These are phyloP conservation scores for Ectobius pallidus DNA, from an alignment of 2,888 invertebrate species.

Conservation along the genomic window DNA sequence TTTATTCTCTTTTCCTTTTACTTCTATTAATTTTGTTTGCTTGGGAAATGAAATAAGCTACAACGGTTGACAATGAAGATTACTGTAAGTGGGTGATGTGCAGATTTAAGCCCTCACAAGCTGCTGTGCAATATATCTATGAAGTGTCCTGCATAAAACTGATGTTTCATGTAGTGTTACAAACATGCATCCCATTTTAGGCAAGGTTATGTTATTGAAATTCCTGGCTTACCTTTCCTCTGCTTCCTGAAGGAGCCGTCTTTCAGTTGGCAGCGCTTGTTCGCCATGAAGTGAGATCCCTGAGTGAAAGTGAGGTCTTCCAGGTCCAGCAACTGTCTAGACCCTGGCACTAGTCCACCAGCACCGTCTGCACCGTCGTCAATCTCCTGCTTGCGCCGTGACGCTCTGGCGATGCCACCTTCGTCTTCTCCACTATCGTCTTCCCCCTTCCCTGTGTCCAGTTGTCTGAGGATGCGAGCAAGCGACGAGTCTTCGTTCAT, in stretches of 20 bases:
- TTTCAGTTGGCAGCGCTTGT: constrained; percentile 95
- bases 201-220: too few species aligned
- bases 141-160: too few species aligned
- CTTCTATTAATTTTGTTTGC: too few species aligned
- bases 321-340: constrained; percentile 80
- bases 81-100: too few species aligned
- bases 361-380: constrained; percentile 57
- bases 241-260: constrained; percentile 97
- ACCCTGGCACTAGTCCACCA: constrained; percentile 65
- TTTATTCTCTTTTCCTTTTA: too few species aligned
- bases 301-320: constrained; percentile 93
- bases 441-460: constrained; percentile 88
- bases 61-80: too few species aligned
- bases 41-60: too few species aligned
- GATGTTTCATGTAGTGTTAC: too few species aligned
- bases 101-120: too few species aligned
- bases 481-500: constrained; percentile 87
- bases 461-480: constrained; percentile 81
- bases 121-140: too few species aligned
- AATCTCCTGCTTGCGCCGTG: constrained; percentile 48
- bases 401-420: constrained; percentile 45
- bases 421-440: constrained; percentile 65
- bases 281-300: constrained; percentile 99
- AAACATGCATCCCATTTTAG: too few species aligned
- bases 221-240: constrained; percentile 72